Base-by-base conservation (phyloP, 2,888 invertebrate genomes). In the Chrysodeixis includens region DNA sequence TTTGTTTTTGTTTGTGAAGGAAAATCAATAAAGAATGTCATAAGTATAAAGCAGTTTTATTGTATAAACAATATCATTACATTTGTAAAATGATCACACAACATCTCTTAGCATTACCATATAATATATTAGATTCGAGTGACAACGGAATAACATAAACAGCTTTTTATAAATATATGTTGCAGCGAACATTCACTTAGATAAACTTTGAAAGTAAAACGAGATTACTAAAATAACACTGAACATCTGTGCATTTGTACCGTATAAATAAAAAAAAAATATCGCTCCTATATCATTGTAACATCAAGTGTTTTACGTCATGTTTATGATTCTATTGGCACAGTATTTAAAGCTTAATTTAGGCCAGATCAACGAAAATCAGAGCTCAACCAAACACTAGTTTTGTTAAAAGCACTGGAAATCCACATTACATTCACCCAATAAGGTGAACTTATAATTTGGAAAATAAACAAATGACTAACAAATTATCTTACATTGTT, bases 1-100 rank as follows among this genome's bases (percentile, higher is more conserved):
- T 74, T 71, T 67, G 55, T 76, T 83, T 83, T 83, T 78, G 88
- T 88, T 88, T 90, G 90, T 91, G 93, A 89, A 92, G 93, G 93
- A 91, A 93, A 92, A 92, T 88, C 92, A 93, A 93, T 93, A 93
- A 93, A 93, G 87, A 88, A 85, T 87, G 86, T 88, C 88, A 87
- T 86, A 72, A 82, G 74, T 81, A 75, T 80, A 78, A 71, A 71
- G 74, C 71, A 53, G 66, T 81, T 78, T 83, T 81, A 76, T 85
- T 80, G 57, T 69, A 65, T 68, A 68, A 68, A 57, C 49, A 69
- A 61, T 70, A 70, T 57, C 30, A 56, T 18, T 53, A 32, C 68
- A 46, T 22, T 5, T 32, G 30, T 30, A 46, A 14, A n/a, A 58
- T 46, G n/a, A 16, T 22, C 26, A 30, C 46, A 49, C n/a, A 49